Evolutionary conservation across 2,797 vertebrate species (phyloP).

Genomic region (Myioborus miniatus): DNA sequence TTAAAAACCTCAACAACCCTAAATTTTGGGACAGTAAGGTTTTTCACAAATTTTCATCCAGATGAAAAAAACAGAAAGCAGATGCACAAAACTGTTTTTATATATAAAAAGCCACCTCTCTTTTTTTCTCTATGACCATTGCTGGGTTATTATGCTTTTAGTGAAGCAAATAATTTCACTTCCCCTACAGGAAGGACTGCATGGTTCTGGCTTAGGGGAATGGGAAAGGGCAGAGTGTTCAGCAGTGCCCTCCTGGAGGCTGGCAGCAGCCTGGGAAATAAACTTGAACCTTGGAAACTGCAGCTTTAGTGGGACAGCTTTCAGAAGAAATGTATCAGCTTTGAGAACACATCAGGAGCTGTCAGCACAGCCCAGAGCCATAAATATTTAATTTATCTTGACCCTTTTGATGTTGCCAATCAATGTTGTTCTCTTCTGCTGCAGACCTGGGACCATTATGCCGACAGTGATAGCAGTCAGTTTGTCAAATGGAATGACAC

Average conservation of each 20-base stretch:
- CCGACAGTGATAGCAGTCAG: constrained; percentile 54
- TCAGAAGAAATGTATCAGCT: constrained; percentile 42
- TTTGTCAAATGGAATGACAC: constrained; percentile 64
- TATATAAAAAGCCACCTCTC: fast-evolving
- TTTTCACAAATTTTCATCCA: background rate
- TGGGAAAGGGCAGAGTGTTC: background rate
- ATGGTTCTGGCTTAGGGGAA: background rate
- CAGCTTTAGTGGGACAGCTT: background rate
- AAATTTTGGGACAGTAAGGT: background rate
- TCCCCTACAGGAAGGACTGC: background rate
- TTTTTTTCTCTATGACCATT: background rate
- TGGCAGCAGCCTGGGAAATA: background rate
- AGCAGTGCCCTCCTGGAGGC: background rate
- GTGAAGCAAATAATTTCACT: background rate
- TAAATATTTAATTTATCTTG: constrained; percentile 46
- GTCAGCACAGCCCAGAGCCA: constrained; percentile 34
- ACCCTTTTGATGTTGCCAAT: constrained; percentile 67
- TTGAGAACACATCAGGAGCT: constrained; percentile 41
- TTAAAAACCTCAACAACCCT: background rate
- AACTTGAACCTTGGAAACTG: background rate
- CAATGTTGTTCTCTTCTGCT: constrained; percentile 19
- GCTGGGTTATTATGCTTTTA: background rate
- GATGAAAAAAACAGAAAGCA: background rate
- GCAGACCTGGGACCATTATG: constrained; percentile 50
- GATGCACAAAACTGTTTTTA: background rate